Evolutionary conservation across 2,797 vertebrate species (phyloP).

Genomic region (Mionectes olivaceus): DNA sequence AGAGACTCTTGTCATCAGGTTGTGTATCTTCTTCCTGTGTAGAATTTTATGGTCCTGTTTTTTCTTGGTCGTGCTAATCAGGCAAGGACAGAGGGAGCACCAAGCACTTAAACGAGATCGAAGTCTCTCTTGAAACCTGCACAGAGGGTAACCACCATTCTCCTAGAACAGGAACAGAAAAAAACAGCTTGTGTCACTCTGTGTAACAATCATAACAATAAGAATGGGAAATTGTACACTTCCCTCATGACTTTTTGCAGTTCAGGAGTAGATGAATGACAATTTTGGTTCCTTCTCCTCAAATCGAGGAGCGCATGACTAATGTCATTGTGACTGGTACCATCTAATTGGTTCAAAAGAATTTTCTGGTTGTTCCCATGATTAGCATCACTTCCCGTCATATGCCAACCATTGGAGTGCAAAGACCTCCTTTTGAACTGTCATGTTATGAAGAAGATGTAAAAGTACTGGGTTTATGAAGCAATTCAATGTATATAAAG

Average conservation of each 20-base stretch:
- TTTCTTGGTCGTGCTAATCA: not conserved
- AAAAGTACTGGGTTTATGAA: not conserved
- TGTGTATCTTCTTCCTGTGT: not conserved
- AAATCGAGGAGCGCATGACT: conserved; percentile 44
- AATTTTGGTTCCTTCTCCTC: conserved; percentile 58
- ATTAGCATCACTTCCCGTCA: conserved; percentile 61
- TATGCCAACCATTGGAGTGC: conserved; percentile 35
- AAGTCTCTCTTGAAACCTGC: not conserved
- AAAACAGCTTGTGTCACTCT: conserved; percentile 18
- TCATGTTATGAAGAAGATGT: conserved; percentile 1
- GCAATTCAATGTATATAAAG: conserved; percentile 33
- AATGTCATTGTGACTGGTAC: conserved; percentile 67
- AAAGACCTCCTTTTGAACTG: conserved; percentile 17
- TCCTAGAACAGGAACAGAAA: conserved; percentile 1
- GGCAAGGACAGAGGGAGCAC: not conserved
- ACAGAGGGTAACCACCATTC: not conserved
- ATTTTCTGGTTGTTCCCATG: conserved; percentile 42
- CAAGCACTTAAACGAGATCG: not conserved
- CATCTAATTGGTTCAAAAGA: conserved; percentile 31
- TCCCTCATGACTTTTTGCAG: conserved; percentile 13
- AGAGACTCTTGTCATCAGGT: not conserved
- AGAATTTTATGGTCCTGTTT: not conserved
- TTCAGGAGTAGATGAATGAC: conserved; percentile 23
- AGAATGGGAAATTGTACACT: conserved; percentile 23
- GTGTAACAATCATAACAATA: not conserved